These are phyloP conservation scores for Apocrypta bakeri DNA, from an alignment of 1,140 invertebrate genomes.

Conservation along the genomic window DNA sequence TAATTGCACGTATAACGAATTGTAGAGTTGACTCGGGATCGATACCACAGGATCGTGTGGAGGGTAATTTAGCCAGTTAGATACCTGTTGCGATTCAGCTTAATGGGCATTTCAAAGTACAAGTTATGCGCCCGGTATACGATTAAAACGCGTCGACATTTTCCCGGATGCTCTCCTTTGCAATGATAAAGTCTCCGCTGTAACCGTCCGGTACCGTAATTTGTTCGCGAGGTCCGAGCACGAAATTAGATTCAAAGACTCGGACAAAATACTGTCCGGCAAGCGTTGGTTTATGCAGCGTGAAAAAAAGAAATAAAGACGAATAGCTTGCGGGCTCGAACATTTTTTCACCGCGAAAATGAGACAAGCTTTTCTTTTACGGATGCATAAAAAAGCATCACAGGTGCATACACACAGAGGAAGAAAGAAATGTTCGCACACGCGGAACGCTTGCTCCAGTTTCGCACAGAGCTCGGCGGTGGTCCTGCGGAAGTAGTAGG, in stretches of 20 bases:
- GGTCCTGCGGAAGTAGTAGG: background rate
- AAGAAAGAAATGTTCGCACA: background rate
- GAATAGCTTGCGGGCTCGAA: too few species aligned
- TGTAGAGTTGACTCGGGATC: background rate
- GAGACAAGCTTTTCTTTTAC: too few species aligned
- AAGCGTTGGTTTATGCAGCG: too few species aligned
- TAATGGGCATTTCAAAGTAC: background rate
- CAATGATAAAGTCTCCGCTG: too few species aligned
- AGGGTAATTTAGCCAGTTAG: slow-evolving; percentile 11
- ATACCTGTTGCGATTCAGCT: slow-evolving; percentile 22
- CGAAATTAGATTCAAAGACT: too few species aligned
- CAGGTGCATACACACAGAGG: background rate
- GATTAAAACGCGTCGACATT: background rate
- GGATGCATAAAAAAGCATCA: too few species aligned
- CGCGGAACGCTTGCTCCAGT: background rate
- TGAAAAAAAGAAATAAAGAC: too few species aligned
- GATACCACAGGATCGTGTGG: slow-evolving; percentile 11
- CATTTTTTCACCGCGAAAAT: too few species aligned
- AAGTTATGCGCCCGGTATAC: background rate
- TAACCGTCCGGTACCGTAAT: too few species aligned
- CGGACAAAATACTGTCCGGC: too few species aligned
- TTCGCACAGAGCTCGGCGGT: background rate
- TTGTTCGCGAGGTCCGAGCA: too few species aligned
- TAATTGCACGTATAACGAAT: background rate
- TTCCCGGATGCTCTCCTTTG: background rate